Evolutionary conservation across 2,888 invertebrate genomes (phyloP).

Genomic region (Limnephilus lunatus): DNA sequence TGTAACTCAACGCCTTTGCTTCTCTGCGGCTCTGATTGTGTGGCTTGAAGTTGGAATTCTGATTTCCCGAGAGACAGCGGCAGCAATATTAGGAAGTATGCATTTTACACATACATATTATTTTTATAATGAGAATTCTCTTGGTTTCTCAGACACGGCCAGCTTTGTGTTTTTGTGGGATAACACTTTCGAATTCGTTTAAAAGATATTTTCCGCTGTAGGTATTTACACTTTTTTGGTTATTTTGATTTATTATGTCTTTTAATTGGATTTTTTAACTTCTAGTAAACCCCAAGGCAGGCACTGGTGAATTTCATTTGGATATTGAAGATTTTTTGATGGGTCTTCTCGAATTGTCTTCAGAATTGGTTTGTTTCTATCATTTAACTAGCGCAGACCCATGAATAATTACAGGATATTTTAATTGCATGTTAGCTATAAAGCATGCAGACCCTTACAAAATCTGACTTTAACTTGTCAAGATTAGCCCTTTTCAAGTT

Average conservation of each 20-base stretch:
- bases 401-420: too few relatives aligned
- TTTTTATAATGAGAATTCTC: not conserved
- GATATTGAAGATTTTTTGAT: constrained; percentile 94
- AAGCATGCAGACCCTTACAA: too few relatives aligned
- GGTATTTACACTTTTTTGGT: not conserved
- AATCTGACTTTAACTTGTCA: too few relatives aligned
- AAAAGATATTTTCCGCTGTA: not conserved
- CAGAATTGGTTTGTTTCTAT: constrained; percentile 84
- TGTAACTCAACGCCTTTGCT: constrained; percentile 88
- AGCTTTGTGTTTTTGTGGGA: not conserved
- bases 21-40: constrained; percentile 85
- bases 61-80: constrained; percentile 85
- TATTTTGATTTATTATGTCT: not conserved
- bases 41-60: constrained; percentile 89
- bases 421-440: constrained; percentile 12
- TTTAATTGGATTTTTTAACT: not conserved
- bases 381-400: too few relatives aligned
- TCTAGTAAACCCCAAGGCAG: constrained; percentile 82
- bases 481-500: too few relatives aligned
- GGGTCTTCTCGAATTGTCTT: constrained; percentile 88
- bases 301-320: constrained; percentile 88
- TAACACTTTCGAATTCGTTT: not conserved
- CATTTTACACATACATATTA: constrained; percentile 60
- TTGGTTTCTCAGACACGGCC: not conserved
- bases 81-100: constrained; percentile 87